These are phyloP conservation scores for Drosophila auraria DNA, from an alignment of 1,140 invertebrate genomes.

Conservation along the genomic window DNA sequence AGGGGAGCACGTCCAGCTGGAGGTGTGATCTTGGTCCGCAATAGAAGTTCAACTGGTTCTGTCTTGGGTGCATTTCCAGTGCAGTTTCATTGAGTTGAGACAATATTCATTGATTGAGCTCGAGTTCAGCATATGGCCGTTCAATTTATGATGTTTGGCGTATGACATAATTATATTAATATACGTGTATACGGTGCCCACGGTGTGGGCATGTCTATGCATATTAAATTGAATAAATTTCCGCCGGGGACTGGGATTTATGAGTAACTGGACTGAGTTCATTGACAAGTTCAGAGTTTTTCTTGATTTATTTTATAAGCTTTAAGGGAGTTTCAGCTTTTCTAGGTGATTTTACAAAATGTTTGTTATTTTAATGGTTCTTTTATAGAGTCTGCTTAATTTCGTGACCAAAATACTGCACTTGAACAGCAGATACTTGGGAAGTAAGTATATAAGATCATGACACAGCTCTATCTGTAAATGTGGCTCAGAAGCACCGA, in stretches of 20 bases:
- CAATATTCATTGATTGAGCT: constrained; percentile 39
- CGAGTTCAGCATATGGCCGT: constrained; percentile 36
- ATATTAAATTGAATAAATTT: constrained; percentile 17
- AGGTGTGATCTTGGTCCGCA: constrained; percentile 33
- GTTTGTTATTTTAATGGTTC: background rate
- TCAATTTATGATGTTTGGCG: constrained; percentile 25
- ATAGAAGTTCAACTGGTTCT: constrained; percentile 44
- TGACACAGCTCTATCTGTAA: background rate
- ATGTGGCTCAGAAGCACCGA: constrained; percentile 26
- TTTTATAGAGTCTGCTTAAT: background rate
- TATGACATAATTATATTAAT: constrained; percentile 45
- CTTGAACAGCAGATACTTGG: background rate
- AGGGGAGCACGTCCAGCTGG: constrained; percentile 15
- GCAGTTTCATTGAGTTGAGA: constrained; percentile 49
- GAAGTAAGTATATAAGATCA: background rate
- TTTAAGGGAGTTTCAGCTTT: background rate
- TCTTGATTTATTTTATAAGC: background rate
- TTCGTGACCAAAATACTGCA: background rate
- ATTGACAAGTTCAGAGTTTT: constrained; percentile 7
- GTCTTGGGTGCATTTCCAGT: constrained; percentile 48
- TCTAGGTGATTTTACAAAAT: background rate
- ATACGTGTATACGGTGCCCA: background rate
- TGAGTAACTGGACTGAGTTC: constrained; percentile 5
- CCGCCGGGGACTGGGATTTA: background rate
- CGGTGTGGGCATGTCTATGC: constrained; percentile 21